Evolutionary conservation across 2,113 vertebrate species (phyloP).

Genomic region (Crotalus tigris): DNA sequence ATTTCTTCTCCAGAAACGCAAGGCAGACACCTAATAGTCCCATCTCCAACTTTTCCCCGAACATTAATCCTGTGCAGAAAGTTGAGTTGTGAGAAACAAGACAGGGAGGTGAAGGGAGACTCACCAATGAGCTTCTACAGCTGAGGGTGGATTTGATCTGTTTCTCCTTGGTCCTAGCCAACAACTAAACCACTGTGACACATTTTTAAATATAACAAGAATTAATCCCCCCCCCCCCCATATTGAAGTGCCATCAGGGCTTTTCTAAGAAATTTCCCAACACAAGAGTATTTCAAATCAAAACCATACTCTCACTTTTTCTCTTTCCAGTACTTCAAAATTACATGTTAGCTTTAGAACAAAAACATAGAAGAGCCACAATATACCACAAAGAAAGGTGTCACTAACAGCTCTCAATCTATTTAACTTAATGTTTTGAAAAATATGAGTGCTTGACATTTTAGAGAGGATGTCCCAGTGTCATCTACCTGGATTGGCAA

Average conservation of each 20-base stretch:
- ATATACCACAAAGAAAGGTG: constrained; percentile 18
- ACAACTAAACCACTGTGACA: not conserved
- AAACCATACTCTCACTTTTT: not conserved
- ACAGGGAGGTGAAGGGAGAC: not conserved
- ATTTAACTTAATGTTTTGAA: constrained; percentile 10
- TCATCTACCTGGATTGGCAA: not conserved
- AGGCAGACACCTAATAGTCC: not conserved
- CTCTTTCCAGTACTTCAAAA: constrained; percentile 39
- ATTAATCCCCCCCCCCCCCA: constrained; percentile 17
- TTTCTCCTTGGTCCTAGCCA: not conserved
- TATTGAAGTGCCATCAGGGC: constrained; percentile 35
- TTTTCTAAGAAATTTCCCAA: constrained; percentile 40
- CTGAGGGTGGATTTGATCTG: not conserved
- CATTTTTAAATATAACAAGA: constrained; percentile 25
- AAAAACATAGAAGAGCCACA: constrained; percentile 34
- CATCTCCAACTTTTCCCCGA: not conserved
- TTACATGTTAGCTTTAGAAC: not conserved
- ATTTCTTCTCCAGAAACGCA: not conserved
- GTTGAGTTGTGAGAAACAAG: not conserved
- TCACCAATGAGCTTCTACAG: not conserved
- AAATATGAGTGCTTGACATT: not conserved
- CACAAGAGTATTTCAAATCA: constrained; percentile 46
- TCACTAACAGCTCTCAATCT: not conserved
- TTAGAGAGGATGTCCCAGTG: not conserved
- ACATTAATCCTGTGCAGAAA: not conserved